Conservation (phyloP, 2,113 vertebrate species). For the Pavo muticus region DNA sequence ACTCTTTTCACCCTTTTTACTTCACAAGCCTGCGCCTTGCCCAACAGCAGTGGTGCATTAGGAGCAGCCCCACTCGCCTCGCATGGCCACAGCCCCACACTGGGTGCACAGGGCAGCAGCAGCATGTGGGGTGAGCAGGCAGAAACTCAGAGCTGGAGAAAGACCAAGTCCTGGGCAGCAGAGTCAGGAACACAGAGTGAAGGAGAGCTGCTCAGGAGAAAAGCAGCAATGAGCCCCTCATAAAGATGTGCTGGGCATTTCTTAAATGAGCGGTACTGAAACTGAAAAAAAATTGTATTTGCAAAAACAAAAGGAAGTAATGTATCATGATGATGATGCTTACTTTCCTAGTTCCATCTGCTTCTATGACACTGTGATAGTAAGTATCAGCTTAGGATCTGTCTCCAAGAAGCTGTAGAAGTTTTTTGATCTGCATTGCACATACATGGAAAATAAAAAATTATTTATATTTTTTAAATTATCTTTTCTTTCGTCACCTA, state of each 20-base stretch:
- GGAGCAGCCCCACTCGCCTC: accelerated
- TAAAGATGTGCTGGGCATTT: background rate
- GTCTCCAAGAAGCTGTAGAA: background rate
- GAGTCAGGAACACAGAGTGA: background rate
- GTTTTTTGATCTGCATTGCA: background rate
- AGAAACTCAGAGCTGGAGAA: background rate
- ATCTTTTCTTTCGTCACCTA: background rate
- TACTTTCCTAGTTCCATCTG: background rate
- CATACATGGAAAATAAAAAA: background rate
- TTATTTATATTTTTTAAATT: background rate
- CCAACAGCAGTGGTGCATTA: background rate
- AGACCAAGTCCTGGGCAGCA: background rate
- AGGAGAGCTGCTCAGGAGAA: background rate
- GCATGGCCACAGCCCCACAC: accelerated
- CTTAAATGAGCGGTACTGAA: background rate
- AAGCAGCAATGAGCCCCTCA: background rate
- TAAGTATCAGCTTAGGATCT: background rate
- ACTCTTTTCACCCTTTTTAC: background rate
- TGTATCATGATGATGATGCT: background rate
- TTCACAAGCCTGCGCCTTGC: background rate
- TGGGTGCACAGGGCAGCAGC: background rate
- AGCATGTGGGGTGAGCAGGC: accelerated
- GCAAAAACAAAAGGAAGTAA: background rate
- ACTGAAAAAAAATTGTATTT: background rate
- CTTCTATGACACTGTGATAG: background rate